Conservation (phyloP, 2,113 vertebrate species). For the Lagopus muta region DNA sequence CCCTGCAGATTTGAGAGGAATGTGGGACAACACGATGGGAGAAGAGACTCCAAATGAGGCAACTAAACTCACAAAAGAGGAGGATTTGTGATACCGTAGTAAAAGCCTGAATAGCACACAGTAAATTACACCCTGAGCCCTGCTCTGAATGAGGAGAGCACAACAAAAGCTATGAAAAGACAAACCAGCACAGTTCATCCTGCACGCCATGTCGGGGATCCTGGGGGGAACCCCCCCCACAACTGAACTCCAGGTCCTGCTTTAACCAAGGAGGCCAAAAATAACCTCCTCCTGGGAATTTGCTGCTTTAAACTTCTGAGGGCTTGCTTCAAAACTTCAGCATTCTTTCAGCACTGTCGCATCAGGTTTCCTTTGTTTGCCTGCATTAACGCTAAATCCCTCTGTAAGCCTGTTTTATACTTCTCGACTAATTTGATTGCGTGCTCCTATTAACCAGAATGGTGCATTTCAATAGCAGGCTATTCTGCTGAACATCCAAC, state of each 20-base stretch:
- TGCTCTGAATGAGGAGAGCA: constrained; percentile 16
- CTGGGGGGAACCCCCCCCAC: background rate
- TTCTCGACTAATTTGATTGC: constrained; percentile 53
- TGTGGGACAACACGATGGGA: background rate
- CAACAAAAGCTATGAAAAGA: constrained; percentile 23
- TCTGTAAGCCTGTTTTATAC: constrained; percentile 70
- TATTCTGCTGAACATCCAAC: background rate
- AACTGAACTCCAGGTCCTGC: background rate
- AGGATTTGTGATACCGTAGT: background rate
- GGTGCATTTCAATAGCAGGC: background rate
- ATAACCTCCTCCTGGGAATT: background rate
- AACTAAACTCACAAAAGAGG: constrained; percentile 1
- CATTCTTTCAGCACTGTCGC: background rate
- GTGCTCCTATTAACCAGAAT: background rate
- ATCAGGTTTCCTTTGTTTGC: constrained; percentile 26
- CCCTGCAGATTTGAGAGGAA: background rate
- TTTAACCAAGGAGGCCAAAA: background rate
- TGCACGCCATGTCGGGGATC: background rate
- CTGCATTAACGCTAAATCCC: constrained; percentile 55
- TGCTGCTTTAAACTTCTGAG: background rate
- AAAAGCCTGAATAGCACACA: constrained; percentile 19
- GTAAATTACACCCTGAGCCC: constrained; percentile 27
- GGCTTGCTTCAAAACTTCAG: background rate
- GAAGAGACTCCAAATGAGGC: background rate
- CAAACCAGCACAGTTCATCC: background rate